Evolutionary conservation across 1,140 invertebrate genomes (phyloP).

Genomic region (Halictus rubicundus): DNA sequence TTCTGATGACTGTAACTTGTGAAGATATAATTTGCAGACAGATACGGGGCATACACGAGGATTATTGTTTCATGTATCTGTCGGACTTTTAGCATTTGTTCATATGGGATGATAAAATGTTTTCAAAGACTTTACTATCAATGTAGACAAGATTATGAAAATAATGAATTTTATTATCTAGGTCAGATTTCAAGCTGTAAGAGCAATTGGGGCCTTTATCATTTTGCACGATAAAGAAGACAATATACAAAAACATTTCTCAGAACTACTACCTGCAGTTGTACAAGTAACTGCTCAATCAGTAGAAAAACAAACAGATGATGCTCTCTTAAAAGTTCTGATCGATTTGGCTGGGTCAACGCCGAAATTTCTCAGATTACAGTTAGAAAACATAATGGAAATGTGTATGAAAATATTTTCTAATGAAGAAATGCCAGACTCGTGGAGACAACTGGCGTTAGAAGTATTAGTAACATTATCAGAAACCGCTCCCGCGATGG

Average conservation of each 20-base stretch:
- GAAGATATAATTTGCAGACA: conserved; percentile 79
- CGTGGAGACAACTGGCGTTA: conserved; percentile 93
- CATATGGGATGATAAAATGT: not conserved
- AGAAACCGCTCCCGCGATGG: conserved; percentile 97
- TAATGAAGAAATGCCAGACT: conserved; percentile 87
- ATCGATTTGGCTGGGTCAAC: conserved; percentile 96
- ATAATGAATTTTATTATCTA: conserved; percentile 53
- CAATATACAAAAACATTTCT: conserved; percentile 92
- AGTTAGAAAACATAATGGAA: conserved; percentile 93
- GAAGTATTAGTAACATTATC: conserved; percentile 97
- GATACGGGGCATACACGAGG: conserved; percentile 77
- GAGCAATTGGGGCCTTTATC: conserved; percentile 94
- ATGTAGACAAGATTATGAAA: not conserved
- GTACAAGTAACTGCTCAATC: conserved; percentile 88
- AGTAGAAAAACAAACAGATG: conserved; percentile 92
- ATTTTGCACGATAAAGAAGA: conserved; percentile 94
- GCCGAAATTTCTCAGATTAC: conserved; percentile 94
- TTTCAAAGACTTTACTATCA: not conserved
- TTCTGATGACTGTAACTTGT: conserved; percentile 81
- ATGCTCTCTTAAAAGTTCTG: conserved; percentile 93
- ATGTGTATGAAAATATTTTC: conserved; percentile 92
- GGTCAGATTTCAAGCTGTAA: conserved; percentile 90
- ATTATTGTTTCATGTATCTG: conserved; percentile 11
- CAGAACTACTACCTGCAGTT: conserved; percentile 89
- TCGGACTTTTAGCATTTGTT: not conserved